Base-by-base conservation (phyloP, 2,888 invertebrate genomes). In the Drosophila hamatofila region DNA sequence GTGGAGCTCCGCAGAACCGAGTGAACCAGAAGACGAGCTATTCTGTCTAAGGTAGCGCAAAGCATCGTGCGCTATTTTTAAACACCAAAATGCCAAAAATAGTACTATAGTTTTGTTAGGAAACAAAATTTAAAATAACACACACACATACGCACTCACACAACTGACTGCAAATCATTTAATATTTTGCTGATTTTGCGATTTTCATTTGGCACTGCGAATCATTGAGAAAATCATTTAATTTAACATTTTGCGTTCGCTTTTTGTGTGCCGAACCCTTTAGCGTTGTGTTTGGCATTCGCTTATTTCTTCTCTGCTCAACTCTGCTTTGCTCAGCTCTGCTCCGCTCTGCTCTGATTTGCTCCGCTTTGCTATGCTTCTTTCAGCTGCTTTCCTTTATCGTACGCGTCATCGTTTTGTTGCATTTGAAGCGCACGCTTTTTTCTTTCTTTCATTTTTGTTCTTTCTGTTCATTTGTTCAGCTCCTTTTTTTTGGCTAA, bases 131-230 rank as follows among this genome's bases (percentile, higher is more conserved):
- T n/a, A n/a, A n/a, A n/a, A n/a, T n/a, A n/a, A n/a, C n/a, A n/a
- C n/a, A 48, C 48, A 60, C 30, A n/a, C 30, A 25, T 18, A 46
- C 44, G 16, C 44, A 49, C 23, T 18, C 35, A 48, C 33, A 59
- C 48, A 59, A 16, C 44, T 42, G 64, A 66, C 59, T 76, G 77
- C 78, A 75, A 81, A 75, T 80, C 80, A 75, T 80, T 80, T 81
- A 72, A 81, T 78, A 75, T 80, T 83, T 63, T 60, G 78, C 80
- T 76, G 72, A 76, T 76, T 83, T 70, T 54, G 76, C 72, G 76
- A 67, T 70, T 81, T 80, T 72, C 81, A 51, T 42, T 83, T 69
- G 67, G 70, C 78, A 60, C 55, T 66, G 69, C 74, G 69, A 81
- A 69, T 67, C 79, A 75, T 75, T 83, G 68, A 59, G 51, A 66